Conservation (phyloP, 2,888 invertebrate genomes). For the Epirrita christyi region DNA sequence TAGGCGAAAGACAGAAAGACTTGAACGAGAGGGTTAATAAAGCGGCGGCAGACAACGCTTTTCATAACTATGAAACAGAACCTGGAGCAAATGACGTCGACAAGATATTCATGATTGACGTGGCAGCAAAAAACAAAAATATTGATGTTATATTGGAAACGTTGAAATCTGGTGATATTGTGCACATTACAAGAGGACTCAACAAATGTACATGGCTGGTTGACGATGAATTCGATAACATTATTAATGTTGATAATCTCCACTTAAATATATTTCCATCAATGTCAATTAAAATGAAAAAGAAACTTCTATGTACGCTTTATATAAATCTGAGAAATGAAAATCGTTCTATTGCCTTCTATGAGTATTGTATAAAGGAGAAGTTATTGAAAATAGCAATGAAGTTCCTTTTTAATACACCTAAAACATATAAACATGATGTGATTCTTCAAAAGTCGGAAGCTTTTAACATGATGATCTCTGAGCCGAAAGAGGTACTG, state of each 20-base stretch:
- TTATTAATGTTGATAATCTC: constrained; percentile 57
- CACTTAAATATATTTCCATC: constrained; percentile 58
- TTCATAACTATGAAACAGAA: constrained; percentile 46
- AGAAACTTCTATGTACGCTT: constrained; percentile 54
- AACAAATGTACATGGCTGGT: constrained; percentile 59
- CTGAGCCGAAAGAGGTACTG: constrained; percentile 27
- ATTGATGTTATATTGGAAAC: constrained; percentile 58
- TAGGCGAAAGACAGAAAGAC: not conserved
- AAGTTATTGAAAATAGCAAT: constrained; percentile 47
- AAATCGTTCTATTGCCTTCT: constrained; percentile 51
- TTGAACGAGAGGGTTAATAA: constrained; percentile 43
- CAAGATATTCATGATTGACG: constrained; percentile 63
- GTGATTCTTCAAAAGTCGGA: constrained; percentile 33
- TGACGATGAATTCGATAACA: constrained; percentile 46
- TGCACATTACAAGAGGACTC: constrained; percentile 60
- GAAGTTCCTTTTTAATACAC: constrained; percentile 57
- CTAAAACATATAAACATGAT: constrained; percentile 55
- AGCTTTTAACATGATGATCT: constrained; percentile 4
- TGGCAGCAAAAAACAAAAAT: constrained; percentile 61
- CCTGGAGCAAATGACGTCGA: constrained; percentile 56
- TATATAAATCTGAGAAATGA: constrained; percentile 49
- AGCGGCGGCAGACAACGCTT: constrained; percentile 39
- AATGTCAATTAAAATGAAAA: constrained; percentile 66
- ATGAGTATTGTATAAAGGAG: constrained; percentile 50
- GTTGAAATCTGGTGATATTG: constrained; percentile 59